Evolutionary conservation across 2,888 invertebrate genomes (phyloP).

Genomic region (Iphiclides podalirius): DNA sequence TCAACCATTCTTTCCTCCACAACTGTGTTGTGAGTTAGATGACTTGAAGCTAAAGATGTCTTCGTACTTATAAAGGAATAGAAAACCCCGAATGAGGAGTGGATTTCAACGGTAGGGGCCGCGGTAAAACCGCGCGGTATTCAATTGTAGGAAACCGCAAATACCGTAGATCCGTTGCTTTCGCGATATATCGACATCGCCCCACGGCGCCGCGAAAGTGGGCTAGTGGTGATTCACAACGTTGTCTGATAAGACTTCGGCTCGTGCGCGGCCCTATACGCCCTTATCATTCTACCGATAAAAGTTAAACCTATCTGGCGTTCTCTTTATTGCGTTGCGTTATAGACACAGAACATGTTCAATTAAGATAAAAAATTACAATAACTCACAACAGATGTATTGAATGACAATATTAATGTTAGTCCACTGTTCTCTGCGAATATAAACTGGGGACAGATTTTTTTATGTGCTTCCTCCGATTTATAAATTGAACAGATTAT

Average conservation of each 20-base stretch:
- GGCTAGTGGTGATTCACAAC: constrained; percentile 57
- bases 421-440: no score
- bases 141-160: constrained; percentile 73
- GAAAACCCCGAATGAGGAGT: constrained; percentile 30
- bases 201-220: constrained; percentile 57
- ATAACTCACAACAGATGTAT: no score
- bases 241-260: constrained; percentile 54
- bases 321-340: constrained; percentile 11
- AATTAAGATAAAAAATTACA: no score
- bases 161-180: constrained; percentile 65
- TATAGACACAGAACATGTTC: no score
- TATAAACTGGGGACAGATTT: no score
- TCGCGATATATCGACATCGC: constrained; percentile 54
- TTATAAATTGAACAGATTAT: no score
- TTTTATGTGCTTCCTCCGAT: no score
- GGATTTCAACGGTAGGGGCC: constrained; percentile 35
- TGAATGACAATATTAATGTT: no score
- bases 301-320: constrained; percentile 19
- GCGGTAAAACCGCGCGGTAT: constrained; percentile 60
- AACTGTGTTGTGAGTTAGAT: no score
- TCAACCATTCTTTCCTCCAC: no score
- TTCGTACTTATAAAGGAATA: constrained; percentile 1
- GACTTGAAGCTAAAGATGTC: no score
- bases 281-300: constrained; percentile 14
- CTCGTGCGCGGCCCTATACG: constrained; percentile 33